phyloP scores from a whole-genome alignment of 2,113 vertebrate species.

The Ranitomeya variabilis region DNA sequence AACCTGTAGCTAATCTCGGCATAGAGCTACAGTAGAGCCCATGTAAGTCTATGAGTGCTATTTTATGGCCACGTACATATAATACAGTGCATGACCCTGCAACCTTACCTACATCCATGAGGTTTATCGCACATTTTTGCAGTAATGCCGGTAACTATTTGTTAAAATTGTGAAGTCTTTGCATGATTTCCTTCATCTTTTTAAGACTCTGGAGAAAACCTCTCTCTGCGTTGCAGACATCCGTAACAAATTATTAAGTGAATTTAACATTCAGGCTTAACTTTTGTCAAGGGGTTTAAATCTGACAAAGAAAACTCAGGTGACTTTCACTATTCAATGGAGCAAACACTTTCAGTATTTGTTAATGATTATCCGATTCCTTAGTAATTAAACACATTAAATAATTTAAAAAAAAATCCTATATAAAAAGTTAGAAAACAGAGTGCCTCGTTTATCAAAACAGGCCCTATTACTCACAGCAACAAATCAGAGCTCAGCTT shows the following conservation, averaged over 20 bases:
- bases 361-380: neutral
- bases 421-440: neutral
- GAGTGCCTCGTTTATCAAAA: neutral
- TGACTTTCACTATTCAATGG: neutral
- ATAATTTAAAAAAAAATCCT: neutral
- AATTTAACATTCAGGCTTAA: conserved; percentile 29
- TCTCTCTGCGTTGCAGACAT: neutral
- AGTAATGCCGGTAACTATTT: neutral
- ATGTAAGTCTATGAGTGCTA: neutral
- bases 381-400: neutral
- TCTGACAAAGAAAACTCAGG: conserved; percentile 5
- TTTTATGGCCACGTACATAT: neutral
- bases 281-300: neutral
- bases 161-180: neutral
- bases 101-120: neutral
- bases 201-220: neutral
- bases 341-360: neutral
- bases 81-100: neutral
- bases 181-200: neutral
- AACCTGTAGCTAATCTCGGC: too few relatives aligned
- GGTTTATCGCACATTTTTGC: neutral
- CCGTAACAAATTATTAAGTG: conserved; percentile 13
- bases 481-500: neutral
- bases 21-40: neutral
- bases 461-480: neutral